Evolutionary conservation across 2,113 vertebrate species (phyloP).

Genomic region (Mirounga angustirostris): DNA sequence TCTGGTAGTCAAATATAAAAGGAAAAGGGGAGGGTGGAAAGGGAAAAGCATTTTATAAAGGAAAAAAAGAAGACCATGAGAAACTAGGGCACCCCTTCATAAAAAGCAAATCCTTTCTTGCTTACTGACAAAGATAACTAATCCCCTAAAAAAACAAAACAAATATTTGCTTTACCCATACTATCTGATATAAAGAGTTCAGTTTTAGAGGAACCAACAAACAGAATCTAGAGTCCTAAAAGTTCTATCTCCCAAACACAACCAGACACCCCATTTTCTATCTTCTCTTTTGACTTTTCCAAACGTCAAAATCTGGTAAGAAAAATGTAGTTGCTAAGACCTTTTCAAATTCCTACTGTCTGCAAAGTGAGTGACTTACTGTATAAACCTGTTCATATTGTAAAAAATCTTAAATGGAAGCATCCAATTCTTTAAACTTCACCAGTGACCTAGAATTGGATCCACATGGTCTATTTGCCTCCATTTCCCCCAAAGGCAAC

Average conservation of each 20-base stretch:
- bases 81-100: neutral
- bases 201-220: conserved; percentile 49
- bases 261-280: conserved; percentile 11
- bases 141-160: conserved; percentile 27
- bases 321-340: conserved; percentile 52
- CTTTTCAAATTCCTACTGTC: conserved; percentile 27
- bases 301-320: conserved; percentile 52
- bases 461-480: neutral
- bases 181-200: neutral
- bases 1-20: conserved; percentile 44
- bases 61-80: neutral
- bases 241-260: neutral
- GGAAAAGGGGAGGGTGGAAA: neutral
- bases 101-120: conserved; percentile 58
- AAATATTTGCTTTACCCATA: conserved; percentile 51
- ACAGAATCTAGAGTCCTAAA: neutral
- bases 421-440: conserved; percentile 39
- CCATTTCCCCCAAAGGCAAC: conserved; percentile 21
- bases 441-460: neutral
- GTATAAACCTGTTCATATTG: neutral
- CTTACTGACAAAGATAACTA: conserved; percentile 52
- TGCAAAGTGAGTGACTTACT: neutral
- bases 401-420: conserved; percentile 20
- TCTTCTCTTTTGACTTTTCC: conserved; percentile 47
- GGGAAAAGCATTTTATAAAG: conserved; percentile 22